Evolutionary conservation across 1,140 invertebrate genomes (phyloP).

Genomic region (Leucophenga varia): DNA sequence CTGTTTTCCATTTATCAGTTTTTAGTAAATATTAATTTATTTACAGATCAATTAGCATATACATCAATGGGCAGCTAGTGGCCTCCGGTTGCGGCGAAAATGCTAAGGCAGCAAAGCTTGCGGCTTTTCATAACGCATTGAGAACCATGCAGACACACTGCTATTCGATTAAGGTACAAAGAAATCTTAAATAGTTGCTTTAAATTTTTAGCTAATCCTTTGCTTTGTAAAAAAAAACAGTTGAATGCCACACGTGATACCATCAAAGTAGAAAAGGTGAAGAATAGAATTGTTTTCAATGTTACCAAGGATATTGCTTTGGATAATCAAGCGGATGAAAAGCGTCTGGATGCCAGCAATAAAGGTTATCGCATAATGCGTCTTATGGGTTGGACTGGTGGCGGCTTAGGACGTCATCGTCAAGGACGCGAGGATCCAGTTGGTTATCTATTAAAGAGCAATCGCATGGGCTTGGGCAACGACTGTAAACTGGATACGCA

Average conservation of each 20-base stretch:
- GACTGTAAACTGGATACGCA: too few relatives aligned
- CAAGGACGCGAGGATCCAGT: constrained; percentile 67
- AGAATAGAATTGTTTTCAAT: constrained; percentile 30
- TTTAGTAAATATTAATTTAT: too few relatives aligned
- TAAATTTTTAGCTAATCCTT: too few relatives aligned
- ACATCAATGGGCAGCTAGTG: constrained; percentile 42
- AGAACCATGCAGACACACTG: constrained; percentile 51
- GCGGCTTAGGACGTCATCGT: constrained; percentile 67
- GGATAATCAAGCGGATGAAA: constrained; percentile 8
- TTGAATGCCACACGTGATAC: constrained; percentile 10
- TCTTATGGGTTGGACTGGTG: constrained; percentile 77
- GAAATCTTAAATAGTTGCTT: too few relatives aligned
- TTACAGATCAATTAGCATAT: constrained; percentile 7
- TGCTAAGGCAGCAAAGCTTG: constrained; percentile 52
- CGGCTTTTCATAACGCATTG: constrained; percentile 48
- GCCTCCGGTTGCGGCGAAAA: constrained; percentile 26
- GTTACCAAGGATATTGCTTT: constrained; percentile 5
- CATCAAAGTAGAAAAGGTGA: constrained; percentile 16
- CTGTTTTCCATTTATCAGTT: too few relatives aligned
- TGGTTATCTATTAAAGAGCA: constrained; percentile 24
- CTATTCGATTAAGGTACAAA: constrained; percentile 60
- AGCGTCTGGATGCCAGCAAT: constrained; percentile 56
- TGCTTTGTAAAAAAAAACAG: too few relatives aligned
- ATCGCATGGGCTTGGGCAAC: constrained; percentile 17
- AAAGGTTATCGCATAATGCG: constrained; percentile 70